phyloP scores from a whole-genome alignment of 2,797 vertebrate genomes.

The Tinamus major region DNA sequence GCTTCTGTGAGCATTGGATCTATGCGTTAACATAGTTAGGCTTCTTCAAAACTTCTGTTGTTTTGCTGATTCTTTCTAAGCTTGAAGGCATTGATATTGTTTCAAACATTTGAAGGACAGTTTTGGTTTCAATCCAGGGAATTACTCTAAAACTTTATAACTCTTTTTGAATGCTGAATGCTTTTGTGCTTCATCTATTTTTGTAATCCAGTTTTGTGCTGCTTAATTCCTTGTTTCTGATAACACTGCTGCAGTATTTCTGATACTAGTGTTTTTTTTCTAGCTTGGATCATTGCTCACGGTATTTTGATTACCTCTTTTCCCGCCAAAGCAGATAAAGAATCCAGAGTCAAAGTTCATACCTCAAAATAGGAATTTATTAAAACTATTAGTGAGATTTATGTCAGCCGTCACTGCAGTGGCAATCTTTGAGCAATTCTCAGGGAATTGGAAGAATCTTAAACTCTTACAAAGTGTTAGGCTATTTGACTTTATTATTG shows the following conservation, averaged over 20 bases:
- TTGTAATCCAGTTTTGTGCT: neutral
- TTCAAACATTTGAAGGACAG: neutral
- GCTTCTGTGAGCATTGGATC: neutral
- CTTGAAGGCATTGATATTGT: neutral
- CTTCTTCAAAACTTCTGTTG: neutral
- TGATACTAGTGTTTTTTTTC: neutral
- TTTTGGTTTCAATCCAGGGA: neutral
- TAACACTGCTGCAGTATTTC: neutral
- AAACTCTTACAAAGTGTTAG: neutral
- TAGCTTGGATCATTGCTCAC: neutral
- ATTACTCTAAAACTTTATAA: neutral
- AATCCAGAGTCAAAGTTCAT: neutral
- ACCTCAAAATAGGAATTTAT: neutral
- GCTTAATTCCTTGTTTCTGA: neutral
- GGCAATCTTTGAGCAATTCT: neutral
- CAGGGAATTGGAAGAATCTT: neutral
- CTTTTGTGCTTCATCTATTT: neutral
- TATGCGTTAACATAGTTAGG: neutral
- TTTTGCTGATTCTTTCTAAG: neutral
- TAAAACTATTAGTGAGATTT: neutral
- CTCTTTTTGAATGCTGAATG: neutral
- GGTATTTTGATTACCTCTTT: neutral
- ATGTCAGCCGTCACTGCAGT: fast-evolving
- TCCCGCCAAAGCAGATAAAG: neutral
- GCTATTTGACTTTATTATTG: neutral